A percentile compares a stretch with the other conserved stretches of the same genome.
phyloP scores from a whole-genome alignment of 2,113 vertebrate genomes.

The Pseudonaja textilis region DNA sequence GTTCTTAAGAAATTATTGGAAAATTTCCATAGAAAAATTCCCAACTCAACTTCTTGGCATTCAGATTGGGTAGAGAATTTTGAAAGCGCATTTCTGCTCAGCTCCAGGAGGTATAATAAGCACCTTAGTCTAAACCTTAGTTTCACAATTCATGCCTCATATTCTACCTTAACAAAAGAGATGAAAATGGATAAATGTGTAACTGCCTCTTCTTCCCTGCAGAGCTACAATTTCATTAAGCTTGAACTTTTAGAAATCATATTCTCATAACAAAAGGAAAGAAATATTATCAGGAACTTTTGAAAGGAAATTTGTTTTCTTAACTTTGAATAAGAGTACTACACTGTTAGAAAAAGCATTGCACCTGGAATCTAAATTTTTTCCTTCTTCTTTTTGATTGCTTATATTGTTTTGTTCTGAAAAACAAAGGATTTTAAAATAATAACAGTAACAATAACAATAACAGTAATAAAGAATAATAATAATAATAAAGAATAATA shows the following conservation, averaged over 20 bases:
- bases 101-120: background rate
- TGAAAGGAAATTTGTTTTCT: constrained; percentile 73
- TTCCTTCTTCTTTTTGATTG: constrained; percentile 68
- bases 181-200: constrained; percentile 69
- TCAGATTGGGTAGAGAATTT: background rate
- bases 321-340: constrained; percentile 75
- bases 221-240: constrained; percentile 69
- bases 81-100: background rate
- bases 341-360: constrained; percentile 69
- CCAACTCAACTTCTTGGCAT: background rate
- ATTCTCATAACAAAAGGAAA: constrained; percentile 71
- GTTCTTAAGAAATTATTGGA: background rate
- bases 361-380: constrained; percentile 64
- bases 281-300: constrained; percentile 75
- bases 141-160: constrained; percentile 58
- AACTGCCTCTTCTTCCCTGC: constrained; percentile 61
- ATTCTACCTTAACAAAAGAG: constrained; percentile 58
- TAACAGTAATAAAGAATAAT: constrained; percentile 35
- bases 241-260: constrained; percentile 67
- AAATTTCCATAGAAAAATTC: background rate
- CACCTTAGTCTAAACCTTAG: background rate
- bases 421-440: constrained; percentile 74
- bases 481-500: background rate
- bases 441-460: background rate
- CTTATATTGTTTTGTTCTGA: constrained; percentile 74